These are phyloP conservation scores for Rafetus swinhoei DNA, from an alignment of 2,113 vertebrate genomes.

Conservation along the genomic window DNA sequence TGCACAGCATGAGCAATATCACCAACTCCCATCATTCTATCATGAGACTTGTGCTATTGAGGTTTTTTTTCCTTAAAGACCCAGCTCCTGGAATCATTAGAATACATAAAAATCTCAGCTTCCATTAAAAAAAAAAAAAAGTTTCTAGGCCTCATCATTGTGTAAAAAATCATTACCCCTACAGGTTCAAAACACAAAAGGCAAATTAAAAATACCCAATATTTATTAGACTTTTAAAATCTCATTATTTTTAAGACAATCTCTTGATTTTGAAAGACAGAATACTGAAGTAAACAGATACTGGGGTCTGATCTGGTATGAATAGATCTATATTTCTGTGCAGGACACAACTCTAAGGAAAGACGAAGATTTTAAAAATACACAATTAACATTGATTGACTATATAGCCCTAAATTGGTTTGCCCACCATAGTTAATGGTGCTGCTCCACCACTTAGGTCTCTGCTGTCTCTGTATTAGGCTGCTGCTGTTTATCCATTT, in stretches of 20 bases:
- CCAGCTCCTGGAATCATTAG: not conserved
- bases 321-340: not conserved
- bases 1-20: not conserved
- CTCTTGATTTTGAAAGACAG: not conserved
- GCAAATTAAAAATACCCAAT: not conserved
- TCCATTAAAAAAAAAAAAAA: not conserved
- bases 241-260: not conserved
- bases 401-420: not conserved
- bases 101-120: not conserved
- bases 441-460: not conserved
- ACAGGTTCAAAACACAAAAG: not conserved
- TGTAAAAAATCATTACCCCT: not conserved
- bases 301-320: not conserved
- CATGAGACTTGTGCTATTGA: not conserved
- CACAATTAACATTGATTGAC: not conserved
- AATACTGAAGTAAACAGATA: not conserved
- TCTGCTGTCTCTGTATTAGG: not conserved
- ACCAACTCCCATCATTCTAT: not conserved
- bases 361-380: not conserved
- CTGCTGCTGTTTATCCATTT: not conserved
- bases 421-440: not conserved
- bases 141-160: not conserved
- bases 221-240: not conserved
- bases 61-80: not conserved
- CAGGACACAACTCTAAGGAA: not conserved